These are phyloP conservation scores for Passer montanus DNA, from an alignment of 2,113 vertebrate genomes.

Conservation along the genomic window DNA sequence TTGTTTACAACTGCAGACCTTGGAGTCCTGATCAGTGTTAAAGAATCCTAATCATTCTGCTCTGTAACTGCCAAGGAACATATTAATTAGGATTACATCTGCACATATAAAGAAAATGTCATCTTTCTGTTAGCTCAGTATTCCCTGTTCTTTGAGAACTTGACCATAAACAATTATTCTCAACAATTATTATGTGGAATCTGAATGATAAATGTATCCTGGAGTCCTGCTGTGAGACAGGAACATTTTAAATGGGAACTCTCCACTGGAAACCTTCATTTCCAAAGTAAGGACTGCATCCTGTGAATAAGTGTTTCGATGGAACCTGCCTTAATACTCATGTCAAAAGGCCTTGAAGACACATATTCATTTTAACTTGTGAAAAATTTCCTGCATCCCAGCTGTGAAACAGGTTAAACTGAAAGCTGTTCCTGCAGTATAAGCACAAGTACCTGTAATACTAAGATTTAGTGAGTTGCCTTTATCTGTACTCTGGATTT, in stretches of 20 bases:
- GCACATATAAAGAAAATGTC: background rate
- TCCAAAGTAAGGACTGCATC: background rate
- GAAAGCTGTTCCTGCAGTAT: background rate
- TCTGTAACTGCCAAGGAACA: background rate
- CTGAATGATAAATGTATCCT: background rate
- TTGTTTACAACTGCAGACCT: background rate
- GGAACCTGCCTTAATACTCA: background rate
- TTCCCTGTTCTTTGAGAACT: background rate
- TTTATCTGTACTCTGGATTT: background rate
- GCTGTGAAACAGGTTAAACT: background rate
- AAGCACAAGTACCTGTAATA: background rate
- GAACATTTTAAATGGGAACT: slow-evolving; percentile 8
- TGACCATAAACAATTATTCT: background rate
- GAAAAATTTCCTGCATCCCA: background rate
- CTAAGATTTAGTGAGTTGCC: background rate
- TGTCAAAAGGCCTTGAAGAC: background rate
- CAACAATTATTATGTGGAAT: background rate
- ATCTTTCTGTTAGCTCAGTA: background rate
- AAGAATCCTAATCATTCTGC: background rate
- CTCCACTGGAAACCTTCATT: background rate
- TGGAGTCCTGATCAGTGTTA: background rate
- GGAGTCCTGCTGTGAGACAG: background rate
- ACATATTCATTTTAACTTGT: background rate
- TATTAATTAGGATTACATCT: background rate
- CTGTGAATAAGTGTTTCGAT: background rate